Evolutionary conservation across 2,113 vertebrate genomes (phyloP).

Genomic region (Salvator merianae): DNA sequence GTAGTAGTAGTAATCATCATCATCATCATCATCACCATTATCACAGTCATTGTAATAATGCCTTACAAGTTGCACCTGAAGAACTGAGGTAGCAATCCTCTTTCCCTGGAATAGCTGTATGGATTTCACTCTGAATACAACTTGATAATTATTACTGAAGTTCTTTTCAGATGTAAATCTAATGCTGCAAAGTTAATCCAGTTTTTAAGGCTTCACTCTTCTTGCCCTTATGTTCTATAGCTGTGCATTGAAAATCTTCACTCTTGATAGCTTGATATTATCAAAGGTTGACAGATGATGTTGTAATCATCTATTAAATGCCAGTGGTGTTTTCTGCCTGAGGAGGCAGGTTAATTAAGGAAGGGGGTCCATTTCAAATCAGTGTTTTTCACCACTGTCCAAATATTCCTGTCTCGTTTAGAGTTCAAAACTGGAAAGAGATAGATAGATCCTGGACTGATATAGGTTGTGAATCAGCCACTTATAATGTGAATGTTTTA

Average conservation of each 20-base stretch:
- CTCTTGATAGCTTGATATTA: conserved; percentile 20
- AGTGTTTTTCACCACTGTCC: conserved; percentile 18
- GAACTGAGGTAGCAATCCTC: not conserved
- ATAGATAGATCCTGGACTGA: conserved; percentile 46
- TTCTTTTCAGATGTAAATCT: not conserved
- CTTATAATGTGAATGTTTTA: conserved; percentile 62
- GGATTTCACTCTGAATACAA: not conserved
- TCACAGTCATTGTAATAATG: not conserved
- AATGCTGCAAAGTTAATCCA: conserved; percentile 4
- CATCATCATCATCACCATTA: too few species aligned
- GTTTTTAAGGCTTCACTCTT: not conserved
- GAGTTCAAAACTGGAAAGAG: conserved; percentile 48
- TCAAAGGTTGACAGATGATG: conserved; percentile 10
- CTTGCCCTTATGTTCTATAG: conserved; percentile 8
- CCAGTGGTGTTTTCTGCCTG: conserved; percentile 33
- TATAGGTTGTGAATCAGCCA: conserved; percentile 61
- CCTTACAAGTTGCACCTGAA: not conserved
- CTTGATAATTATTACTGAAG: not conserved
- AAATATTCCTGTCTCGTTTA: conserved; percentile 48
- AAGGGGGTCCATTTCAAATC: conserved; percentile 9
- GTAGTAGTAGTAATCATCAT: too few species aligned
- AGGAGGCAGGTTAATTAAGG: conserved; percentile 47
- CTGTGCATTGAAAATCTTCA: not conserved
- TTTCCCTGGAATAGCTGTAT: not conserved
- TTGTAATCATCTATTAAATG: conserved; percentile 50